phyloP scores from a whole-genome alignment of 2,888 invertebrate species.

The Aproaerema taeniolella region DNA sequence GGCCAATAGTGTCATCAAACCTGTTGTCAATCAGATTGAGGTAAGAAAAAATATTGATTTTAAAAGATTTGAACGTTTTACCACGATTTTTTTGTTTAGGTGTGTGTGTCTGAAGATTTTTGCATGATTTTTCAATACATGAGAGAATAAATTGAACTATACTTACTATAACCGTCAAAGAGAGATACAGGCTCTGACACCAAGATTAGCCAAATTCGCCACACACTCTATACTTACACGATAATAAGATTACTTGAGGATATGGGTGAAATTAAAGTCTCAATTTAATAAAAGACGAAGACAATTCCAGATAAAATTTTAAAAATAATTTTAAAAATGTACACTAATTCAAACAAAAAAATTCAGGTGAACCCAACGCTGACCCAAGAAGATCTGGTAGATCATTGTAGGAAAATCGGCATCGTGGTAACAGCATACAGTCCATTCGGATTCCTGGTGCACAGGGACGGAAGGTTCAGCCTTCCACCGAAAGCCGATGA shows the following conservation, averaged over 20 bases:
- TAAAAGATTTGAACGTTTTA: too few species aligned
- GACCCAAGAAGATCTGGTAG: slow-evolving; percentile 81
- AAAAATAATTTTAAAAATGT: not conserved
- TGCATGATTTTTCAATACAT: too few species aligned
- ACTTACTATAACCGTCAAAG: too few species aligned
- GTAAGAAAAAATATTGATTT: slow-evolving; percentile 31
- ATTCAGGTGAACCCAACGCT: slow-evolving; percentile 79
- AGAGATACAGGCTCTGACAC: too few species aligned
- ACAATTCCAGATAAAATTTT: not conserved
- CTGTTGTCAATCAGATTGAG: slow-evolving; percentile 79
- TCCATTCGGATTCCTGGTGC: slow-evolving; percentile 42
- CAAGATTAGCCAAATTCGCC: too few species aligned
- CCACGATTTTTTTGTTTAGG: too few species aligned
- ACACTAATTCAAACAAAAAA: not conserved
- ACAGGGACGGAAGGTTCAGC: slow-evolving; percentile 15
- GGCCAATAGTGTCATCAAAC: slow-evolving; percentile 72
- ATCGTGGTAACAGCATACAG: slow-evolving; percentile 85
- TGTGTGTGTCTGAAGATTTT: too few species aligned
- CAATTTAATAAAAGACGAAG: too few species aligned
- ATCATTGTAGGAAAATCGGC: slow-evolving; percentile 80
- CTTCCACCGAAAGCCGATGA: slow-evolving; percentile 72
- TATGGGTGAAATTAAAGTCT: too few species aligned
- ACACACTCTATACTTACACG: too few species aligned
- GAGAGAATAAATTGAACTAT: too few species aligned
- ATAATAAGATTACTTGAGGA: not conserved